phyloP scores from a whole-genome alignment of 1,140 invertebrate genomes.

The Mizuhopecten yessoensis region DNA sequence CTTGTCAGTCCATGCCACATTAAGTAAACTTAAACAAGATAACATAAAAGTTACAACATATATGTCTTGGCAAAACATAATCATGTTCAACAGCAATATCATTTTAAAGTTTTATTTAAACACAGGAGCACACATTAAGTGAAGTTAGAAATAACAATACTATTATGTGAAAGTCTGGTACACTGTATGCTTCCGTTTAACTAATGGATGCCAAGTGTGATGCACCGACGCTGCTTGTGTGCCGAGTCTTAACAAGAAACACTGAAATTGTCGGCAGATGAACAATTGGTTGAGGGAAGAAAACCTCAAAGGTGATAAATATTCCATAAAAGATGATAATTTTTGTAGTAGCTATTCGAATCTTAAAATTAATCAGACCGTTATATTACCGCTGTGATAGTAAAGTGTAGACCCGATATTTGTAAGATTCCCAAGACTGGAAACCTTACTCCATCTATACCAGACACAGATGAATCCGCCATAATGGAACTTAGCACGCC shows the following conservation, averaged over 20 bases:
- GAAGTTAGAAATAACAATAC: too few relatives aligned
- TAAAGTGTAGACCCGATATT: background rate
- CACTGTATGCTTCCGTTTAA: too few relatives aligned
- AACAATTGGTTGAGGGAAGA: background rate
- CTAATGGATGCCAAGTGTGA: too few relatives aligned
- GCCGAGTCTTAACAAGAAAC: background rate
- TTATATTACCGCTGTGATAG: conserved; percentile 28
- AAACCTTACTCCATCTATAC: background rate
- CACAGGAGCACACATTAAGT: too few relatives aligned
- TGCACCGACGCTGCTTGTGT: too few relatives aligned
- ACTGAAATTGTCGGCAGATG: background rate
- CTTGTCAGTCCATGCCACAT: too few relatives aligned
- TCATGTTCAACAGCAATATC: too few relatives aligned
- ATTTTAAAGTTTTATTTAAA: too few relatives aligned
- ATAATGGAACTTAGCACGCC: conserved; percentile 1
- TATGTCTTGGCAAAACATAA: too few relatives aligned
- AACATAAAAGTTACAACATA: too few relatives aligned
- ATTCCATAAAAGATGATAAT: conserved; percentile 2
- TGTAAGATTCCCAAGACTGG: background rate
- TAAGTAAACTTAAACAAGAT: too few relatives aligned
- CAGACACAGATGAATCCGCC: background rate
- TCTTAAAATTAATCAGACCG: background rate
- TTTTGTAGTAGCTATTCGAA: background rate
- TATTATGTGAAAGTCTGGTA: too few relatives aligned
- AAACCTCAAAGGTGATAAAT: background rate